Evolutionary conservation across 2,797 vertebrate species (phyloP).

Genomic region (Melanotaenia maccullochi): DNA sequence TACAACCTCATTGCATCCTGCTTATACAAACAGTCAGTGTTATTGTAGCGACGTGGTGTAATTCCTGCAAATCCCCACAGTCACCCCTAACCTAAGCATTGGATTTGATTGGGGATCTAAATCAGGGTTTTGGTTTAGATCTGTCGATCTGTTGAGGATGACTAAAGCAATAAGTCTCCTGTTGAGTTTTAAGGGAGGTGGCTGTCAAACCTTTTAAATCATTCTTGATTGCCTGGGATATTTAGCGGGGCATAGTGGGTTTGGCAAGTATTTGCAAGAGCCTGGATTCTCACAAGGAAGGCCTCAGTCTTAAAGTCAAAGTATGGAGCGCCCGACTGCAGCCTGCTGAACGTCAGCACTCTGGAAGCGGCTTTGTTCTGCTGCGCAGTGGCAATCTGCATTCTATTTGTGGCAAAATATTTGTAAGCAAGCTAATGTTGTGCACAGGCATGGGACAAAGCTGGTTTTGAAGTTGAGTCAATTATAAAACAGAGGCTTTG

Average conservation of each 20-base stretch:
- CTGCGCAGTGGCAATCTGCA: constrained; percentile 54
- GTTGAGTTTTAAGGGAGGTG: constrained; percentile 57
- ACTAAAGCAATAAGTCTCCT: constrained; percentile 62
- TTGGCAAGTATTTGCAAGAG: constrained; percentile 53
- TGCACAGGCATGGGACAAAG: constrained; percentile 54
- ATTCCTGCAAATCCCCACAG: constrained; percentile 54
- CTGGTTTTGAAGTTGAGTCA: constrained; percentile 68
- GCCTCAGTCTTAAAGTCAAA: constrained; percentile 34
- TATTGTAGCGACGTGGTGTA: constrained; percentile 42
- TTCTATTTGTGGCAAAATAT: constrained; percentile 70
- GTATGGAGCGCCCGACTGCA: constrained; percentile 28
- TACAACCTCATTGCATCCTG: constrained; percentile 38
- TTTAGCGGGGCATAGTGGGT: constrained; percentile 47
- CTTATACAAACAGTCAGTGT: constrained; percentile 56
- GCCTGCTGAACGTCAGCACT: constrained; percentile 53
- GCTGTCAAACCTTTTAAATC: constrained; percentile 67
- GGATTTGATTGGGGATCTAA: constrained; percentile 54
- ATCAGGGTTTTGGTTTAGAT: constrained; percentile 57
- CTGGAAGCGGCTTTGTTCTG: constrained; percentile 50
- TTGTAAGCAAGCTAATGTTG: constrained; percentile 69
- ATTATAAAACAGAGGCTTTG: constrained; percentile 66
- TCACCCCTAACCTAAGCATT: constrained; percentile 51
- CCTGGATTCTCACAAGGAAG: constrained; percentile 45
- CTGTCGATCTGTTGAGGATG: constrained; percentile 56
- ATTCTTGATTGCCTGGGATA: constrained; percentile 65